Evolutionary conservation across 2,113 vertebrate species (phyloP).

Genomic region (Pachyramphus minor): DNA sequence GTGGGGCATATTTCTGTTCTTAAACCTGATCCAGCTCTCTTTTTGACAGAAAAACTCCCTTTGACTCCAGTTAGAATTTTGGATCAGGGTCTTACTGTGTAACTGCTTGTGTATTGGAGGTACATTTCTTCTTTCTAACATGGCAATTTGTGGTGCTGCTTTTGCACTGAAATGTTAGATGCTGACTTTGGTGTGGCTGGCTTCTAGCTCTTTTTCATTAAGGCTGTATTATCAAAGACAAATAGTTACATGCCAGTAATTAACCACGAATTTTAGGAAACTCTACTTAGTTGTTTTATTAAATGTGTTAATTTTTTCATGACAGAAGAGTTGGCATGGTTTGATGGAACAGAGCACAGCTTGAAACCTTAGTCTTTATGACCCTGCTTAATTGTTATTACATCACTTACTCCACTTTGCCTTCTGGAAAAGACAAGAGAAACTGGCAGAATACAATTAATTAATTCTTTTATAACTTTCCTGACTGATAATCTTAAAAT

Average conservation of each 20-base stretch:
- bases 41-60: background rate
- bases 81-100: background rate
- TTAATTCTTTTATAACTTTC: constrained; percentile 40
- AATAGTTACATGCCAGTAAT: constrained; percentile 25
- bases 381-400: constrained; percentile 42
- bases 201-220: background rate
- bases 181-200: background rate
- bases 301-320: constrained; percentile 38
- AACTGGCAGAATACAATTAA: background rate
- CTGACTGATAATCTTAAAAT: constrained; percentile 55
- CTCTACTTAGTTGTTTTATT: constrained; percentile 8
- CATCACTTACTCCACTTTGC: constrained; percentile 19
- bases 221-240: constrained; percentile 1
- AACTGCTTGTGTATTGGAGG: background rate
- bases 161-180: background rate
- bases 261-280: constrained; percentile 4
- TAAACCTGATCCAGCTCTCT: background rate
- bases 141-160: background rate
- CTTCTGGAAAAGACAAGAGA: constrained; percentile 39
- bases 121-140: background rate
- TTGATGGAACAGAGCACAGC: constrained; percentile 19
- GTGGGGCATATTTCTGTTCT: background rate
- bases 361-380: constrained; percentile 49
- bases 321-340: constrained; percentile 10
- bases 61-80: background rate